Evolutionary conservation across 1,140 invertebrate species (phyloP), one percentile per base, ranked within the genome.

Genomic region (Micrasema minimum): DNA sequence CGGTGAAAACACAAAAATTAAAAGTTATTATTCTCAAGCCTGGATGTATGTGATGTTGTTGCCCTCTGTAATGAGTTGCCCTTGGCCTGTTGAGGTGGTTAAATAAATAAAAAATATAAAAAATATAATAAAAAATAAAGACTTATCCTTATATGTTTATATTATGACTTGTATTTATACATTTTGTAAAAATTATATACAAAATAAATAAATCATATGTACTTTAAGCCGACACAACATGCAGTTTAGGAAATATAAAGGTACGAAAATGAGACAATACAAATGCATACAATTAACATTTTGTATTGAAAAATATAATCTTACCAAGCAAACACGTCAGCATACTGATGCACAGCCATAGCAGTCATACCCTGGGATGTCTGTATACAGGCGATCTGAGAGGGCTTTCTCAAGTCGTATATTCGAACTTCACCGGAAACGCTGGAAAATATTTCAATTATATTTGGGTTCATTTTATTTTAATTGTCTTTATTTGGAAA

Each of bases 281-380:
- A 38, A 5, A 38, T 5, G 2, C 14, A 12, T 41, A 41, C 38
- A 41, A 10, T 41, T 1, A 12, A 41, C 38, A 41, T 41, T 12
- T 14, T 38, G 71, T 46, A 66, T 71, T 71, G n/a, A n/a, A n/a
- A n/a, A n/a, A n/a, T n/a, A n/a, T n/a, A n/a, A n/a, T n/a, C 85
- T 85, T 84, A 96, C 93, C 94, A 96, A 20, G 94, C 93, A 80
- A 96, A 88, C 55, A 94, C 86, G 81, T 93, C 89, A 65, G 91
- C 90, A 38, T 85, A 80, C 72, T 90, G 88, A 82, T 97, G 95
- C 38, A 94, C 88, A 50, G 91, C 88, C 81, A 96, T 90, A 43
- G 93, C 90, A n/a, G 91, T 93, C 72, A 96, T 90, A 67, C 90
- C 90, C 46, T 86, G 87, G 7, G 87, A 84, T 22, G 90, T 89